These are phyloP conservation scores for Hermetia illucens DNA, from an alignment of 1,140 invertebrate genomes.

Conservation along the genomic window DNA sequence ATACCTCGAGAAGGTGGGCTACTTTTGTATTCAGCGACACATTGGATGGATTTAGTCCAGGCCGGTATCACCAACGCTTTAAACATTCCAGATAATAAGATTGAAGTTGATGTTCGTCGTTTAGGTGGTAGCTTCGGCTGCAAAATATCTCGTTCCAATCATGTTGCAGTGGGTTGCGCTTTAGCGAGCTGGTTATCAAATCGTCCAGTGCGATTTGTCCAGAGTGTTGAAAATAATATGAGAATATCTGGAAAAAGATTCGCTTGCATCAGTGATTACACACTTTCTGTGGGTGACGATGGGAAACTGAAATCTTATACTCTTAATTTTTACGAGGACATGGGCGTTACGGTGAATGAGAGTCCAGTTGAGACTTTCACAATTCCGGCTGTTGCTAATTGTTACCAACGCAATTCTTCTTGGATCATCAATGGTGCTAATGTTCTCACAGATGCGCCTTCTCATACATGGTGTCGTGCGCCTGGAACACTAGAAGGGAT, in stretches of 20 bases:
- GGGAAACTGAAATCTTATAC: constrained; percentile 34
- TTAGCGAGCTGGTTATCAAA: constrained; percentile 39
- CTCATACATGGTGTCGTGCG: constrained; percentile 35
- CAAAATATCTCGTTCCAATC: constrained; percentile 38
- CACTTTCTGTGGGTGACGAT: constrained; percentile 36
- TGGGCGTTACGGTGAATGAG: constrained; percentile 33
- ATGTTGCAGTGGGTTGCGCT: constrained; percentile 37
- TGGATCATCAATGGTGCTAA: constrained; percentile 37
- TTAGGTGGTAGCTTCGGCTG: constrained; percentile 43
- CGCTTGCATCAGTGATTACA: constrained; percentile 39
- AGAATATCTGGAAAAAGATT: constrained; percentile 42
- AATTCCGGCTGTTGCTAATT: constrained; percentile 8
- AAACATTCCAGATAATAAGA: constrained; percentile 33
- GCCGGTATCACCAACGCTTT: constrained; percentile 40
- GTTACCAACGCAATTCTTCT: constrained; percentile 36
- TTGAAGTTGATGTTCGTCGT: constrained; percentile 41
- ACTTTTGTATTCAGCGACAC: constrained; percentile 45
- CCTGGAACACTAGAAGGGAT: constrained; percentile 33
- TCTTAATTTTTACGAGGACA: constrained; percentile 29
- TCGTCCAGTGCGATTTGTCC: constrained; percentile 41
- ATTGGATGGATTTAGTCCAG: constrained; percentile 51
- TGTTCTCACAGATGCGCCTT: constrained; percentile 39
- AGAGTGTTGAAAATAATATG: constrained; percentile 48
- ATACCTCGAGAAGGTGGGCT: constrained; percentile 50
- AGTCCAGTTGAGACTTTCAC: constrained; percentile 5